Evolutionary conservation across 2,797 vertebrate genomes (phyloP).

Genomic region (Anabas testudineus): DNA sequence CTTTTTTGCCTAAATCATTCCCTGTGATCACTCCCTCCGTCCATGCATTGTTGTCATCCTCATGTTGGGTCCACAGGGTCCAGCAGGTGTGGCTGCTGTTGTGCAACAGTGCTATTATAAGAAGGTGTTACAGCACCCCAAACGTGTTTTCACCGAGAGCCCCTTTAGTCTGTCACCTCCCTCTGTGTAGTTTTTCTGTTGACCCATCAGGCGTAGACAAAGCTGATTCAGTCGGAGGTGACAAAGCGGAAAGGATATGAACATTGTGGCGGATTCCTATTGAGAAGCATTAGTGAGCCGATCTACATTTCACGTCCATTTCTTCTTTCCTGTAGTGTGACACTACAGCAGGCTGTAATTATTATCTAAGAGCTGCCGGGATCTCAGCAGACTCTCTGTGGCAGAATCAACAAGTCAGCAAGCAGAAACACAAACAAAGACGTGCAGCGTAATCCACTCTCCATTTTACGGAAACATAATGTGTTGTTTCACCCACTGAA

Average conservation of each 20-base stretch:
- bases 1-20: not conserved
- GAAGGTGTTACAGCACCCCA: conserved; percentile 47
- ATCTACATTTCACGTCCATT: not conserved
- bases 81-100: conserved; percentile 55
- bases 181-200: conserved; percentile 31
- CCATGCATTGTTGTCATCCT: conserved; percentile 12
- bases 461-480: not conserved
- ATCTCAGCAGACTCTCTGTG: not conserved
- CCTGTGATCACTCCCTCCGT: conserved; percentile 3
- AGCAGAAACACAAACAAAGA: not conserved
- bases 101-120: conserved; percentile 66
- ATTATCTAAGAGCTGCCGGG: not conserved
- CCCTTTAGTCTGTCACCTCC: conserved; percentile 24
- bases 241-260: not conserved
- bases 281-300: conserved; percentile 6
- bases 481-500: too few species aligned
- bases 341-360: not conserved
- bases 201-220: conserved; percentile 21
- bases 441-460: not conserved
- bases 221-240: conserved; percentile 15
- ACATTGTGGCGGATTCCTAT: conserved; percentile 4
- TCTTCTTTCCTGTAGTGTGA: not conserved
- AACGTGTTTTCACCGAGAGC: conserved; percentile 44
- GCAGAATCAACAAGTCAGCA: not conserved
- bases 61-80: conserved; percentile 33